Base-by-base conservation (phyloP, 2,888 invertebrate genomes). In the Drosophila tanythrix region DNA sequence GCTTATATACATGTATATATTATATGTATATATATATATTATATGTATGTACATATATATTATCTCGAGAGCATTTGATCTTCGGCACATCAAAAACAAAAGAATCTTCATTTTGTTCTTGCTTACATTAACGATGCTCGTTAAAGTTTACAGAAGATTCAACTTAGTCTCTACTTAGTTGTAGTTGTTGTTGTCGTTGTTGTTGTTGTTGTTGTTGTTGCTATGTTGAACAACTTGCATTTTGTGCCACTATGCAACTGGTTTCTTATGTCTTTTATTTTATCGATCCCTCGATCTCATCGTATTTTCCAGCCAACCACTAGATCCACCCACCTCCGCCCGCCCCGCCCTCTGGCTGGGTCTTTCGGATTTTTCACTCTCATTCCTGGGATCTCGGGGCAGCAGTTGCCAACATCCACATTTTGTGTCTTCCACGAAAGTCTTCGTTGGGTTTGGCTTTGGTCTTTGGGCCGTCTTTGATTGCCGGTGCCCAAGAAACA, bases 341-440 rank as follows among this genome's bases (percentile, higher is more conserved):
- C 35, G 25, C 46, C 15, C 15, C 35, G 15, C 15, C 43, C 29
- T 5, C 31, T 21, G 27, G 48, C 59, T 57, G 13, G 59, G 51
- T 56, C 48, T 57, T 65, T 63, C 1, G 56, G 66, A 70, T 81
- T 83, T 82, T 83, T 86, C 85, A 83, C 83, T 85, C 82, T 87
- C 82, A 59, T 79, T 81, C 70, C 79, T 51, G 67, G 46, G 15
- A 25, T 46, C 46, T 46, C 46, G 46, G 66, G 27, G 36, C 69
- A 25, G 72, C 63, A 58, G 79, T 70, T 58, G 50, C 15, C 55
- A 72, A 55, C 51, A 53, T 27, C 21, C 43, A 43, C 40, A 10
- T n/a, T 21, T 21, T 21, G 46, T 21, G 46, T 46, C 46, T 65
- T 61, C 57, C 78, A 78, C 70, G 81, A 82, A 78, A 78, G 67